Base-by-base conservation (phyloP, 2,113 vertebrate genomes). In the Nipponia nippon region DNA sequence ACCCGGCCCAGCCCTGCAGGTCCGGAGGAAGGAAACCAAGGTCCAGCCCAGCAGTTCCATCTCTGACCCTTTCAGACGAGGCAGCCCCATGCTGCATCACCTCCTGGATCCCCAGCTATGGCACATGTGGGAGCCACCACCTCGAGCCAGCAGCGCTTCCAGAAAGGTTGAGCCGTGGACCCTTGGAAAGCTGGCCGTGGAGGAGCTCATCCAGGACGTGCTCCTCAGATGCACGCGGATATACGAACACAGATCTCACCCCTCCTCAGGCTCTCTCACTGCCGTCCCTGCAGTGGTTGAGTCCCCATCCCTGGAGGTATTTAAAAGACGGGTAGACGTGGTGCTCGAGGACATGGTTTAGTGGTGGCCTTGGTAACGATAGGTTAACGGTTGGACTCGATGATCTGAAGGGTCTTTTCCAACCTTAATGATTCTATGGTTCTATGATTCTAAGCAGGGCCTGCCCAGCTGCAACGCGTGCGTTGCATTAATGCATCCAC, bases 401-500 rank as follows among this genome's bases (percentile, higher is more conserved):
- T 38, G 38, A 38, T 38, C 38, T 38, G 8, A 38, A 38, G 38
- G 38, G 38, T 38, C 38, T 38, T 38, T 38, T 38, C 38, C 38
- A 38, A 38, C 38, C 38, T 38, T 38, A 38, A 38, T 9, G 38
- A 38, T 9, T 38, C 38, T 38, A 38, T 9, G 38, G 9, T 9
- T 38, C 38, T 38, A 9, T 38, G 38, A 38, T 38, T 38, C 38
- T 38, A 42, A 65, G 56, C 26, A 47, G 44, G 20, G 40, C 40
- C n/a, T n/a, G 50, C 19, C 56, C 1, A 3, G 30, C 7, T 9
- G 44, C 4, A 0, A 1, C 22, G 38, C 9, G 0, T 6, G 17
- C 2, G 5, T 7, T 47, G 59, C 82, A 42, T 19, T 19, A 47
- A 72, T 2, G 36, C 53, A 67, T 13, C 52, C 32, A 23, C 47